Conservation (phyloP, 2,888 invertebrate species). For the Archips xylosteana region DNA sequence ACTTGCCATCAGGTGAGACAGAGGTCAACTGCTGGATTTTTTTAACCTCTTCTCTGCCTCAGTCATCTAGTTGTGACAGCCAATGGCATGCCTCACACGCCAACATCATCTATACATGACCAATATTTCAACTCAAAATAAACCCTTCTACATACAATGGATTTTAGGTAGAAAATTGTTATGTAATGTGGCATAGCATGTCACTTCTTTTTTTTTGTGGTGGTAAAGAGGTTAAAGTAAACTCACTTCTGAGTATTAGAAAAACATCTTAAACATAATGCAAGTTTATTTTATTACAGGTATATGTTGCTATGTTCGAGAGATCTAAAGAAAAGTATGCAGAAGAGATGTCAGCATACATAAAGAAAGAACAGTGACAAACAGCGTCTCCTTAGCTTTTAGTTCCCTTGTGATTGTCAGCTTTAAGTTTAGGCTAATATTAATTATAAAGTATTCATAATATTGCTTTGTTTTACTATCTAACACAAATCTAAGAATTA, state of each 20-base stretch:
- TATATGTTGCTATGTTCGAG: constrained; percentile 89
- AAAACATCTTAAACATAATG: background rate
- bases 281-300: constrained; percentile 73
- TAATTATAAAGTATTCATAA: constrained; percentile 53
- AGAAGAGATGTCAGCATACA: constrained; percentile 89
- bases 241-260: background rate
- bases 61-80: too few relatives aligned
- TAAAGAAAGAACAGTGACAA: constrained; percentile 81
- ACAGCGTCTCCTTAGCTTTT: constrained; percentile 51
- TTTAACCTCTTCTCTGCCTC: too few relatives aligned
- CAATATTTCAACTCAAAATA: too few relatives aligned
- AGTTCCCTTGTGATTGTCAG: constrained; percentile 75
- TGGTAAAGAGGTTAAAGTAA: too few relatives aligned
- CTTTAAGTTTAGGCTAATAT: constrained; percentile 71
- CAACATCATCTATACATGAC: too few relatives aligned
- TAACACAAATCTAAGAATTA: background rate
- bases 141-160: too few relatives aligned
- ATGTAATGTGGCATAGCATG: too few relatives aligned
- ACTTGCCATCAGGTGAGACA: too few relatives aligned
- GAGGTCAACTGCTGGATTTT: too few relatives aligned
- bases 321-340: constrained; percentile 92
- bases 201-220: too few relatives aligned
- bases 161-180: too few relatives aligned
- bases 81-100: too few relatives aligned
- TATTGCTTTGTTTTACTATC: constrained; percentile 21